Percentiles rank a stretch among this genome's conserved stretches.
Evolutionary conservation across 1,140 invertebrate genomes (phyloP).

Genomic region (Drosophila bocqueti): DNA sequence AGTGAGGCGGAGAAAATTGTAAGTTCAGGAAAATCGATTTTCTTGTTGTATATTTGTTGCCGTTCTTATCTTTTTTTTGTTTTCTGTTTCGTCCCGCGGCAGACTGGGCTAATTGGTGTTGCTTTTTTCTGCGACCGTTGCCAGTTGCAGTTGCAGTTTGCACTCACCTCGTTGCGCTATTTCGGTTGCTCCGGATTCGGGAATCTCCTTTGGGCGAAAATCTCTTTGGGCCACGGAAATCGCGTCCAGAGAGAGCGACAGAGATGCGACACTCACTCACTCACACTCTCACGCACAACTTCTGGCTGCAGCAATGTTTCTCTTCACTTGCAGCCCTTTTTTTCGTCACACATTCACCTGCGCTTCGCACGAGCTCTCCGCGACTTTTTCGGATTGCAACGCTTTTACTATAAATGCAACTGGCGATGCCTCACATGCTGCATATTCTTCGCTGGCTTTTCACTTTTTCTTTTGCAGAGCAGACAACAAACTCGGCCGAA

Average conservation of each 20-base stretch:
- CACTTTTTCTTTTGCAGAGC: constrained; percentile 60
- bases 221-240: constrained; percentile 31
- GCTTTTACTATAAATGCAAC: constrained; percentile 21
- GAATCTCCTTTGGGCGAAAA: constrained; percentile 27
- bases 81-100: constrained; percentile 19
- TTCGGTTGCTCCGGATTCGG: constrained; percentile 10
- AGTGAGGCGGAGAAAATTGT: constrained; percentile 74
- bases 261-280: constrained; percentile 27
- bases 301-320: constrained; percentile 32
- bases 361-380: constrained; percentile 13
- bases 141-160: constrained; percentile 35
- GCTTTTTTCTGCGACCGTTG: background rate
- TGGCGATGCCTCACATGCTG: constrained; percentile 18
- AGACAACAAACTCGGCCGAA: constrained; percentile 57
- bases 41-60: constrained; percentile 63
- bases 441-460: constrained; percentile 42
- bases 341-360: constrained; percentile 24
- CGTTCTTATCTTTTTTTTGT: constrained; percentile 13
- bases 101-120: constrained; percentile 39
- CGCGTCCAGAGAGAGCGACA: constrained; percentile 32
- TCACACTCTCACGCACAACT: constrained; percentile 19
- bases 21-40: constrained; percentile 82
- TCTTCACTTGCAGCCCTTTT: constrained; percentile 33
- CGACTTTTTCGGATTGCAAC: constrained; percentile 1
- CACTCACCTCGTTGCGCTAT: constrained; percentile 38